Evolutionary conservation across 64 coral and sea anemone genomes (phyloP).

Genomic region (Porites lutea): DNA sequence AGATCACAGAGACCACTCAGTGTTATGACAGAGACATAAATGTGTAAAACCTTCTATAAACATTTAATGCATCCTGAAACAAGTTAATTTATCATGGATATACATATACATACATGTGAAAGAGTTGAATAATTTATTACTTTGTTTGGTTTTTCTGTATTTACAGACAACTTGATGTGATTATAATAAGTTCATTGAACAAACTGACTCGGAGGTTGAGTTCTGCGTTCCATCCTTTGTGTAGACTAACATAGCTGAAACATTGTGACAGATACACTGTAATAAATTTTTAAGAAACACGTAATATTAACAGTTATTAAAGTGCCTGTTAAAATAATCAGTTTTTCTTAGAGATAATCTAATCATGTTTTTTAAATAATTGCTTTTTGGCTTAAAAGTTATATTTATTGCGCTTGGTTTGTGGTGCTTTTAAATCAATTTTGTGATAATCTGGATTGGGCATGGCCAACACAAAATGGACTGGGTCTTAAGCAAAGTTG

Average conservation of each 20-base stretch:
- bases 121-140: no score
- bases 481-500: neutral
- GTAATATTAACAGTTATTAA: neutral
- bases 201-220: no score
- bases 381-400: neutral
- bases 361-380: neutral
- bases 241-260: neutral
- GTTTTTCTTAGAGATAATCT: slow-evolving; percentile 8
- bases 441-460: neutral
- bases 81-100: slow-evolving; percentile 1
- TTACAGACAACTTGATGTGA: no score
- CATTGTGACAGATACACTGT: slow-evolving; percentile 2
- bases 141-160: no score
- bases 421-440: neutral
- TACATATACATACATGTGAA: neutral
- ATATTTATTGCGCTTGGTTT: no score
- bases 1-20: neutral
- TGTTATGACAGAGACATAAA: neutral
- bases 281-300: neutral
- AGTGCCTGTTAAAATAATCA: slow-evolving; percentile 3
- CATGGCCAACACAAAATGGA: neutral
- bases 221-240: no score
- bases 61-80: neutral
- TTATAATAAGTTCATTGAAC: no score
- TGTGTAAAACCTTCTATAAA: neutral